A percentile compares a stretch with the other conserved stretches of the same genome.
These are phyloP conservation scores for Macrosiphum euphorbiae DNA, from an alignment of 2,888 invertebrate genomes.

Conservation along the genomic window DNA sequence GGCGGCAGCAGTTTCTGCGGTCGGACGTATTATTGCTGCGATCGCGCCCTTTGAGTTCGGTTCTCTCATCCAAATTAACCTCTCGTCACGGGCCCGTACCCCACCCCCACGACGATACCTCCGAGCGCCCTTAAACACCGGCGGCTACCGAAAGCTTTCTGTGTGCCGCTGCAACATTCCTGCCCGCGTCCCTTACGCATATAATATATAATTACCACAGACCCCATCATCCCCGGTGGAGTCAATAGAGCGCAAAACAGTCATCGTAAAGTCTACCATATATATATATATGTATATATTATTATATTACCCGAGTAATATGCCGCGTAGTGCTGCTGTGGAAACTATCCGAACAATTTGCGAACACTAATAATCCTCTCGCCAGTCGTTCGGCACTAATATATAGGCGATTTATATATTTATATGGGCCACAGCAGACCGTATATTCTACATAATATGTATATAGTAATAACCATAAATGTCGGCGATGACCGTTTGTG, in stretches of 20 bases:
- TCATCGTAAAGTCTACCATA: neutral
- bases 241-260: conserved; percentile 8
- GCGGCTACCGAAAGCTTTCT: conserved; percentile 28
- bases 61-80: conserved; percentile 53
- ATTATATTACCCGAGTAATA: neutral
- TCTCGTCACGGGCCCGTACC: neutral
- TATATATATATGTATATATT: conserved; percentile 6
- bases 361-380: neutral
- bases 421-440: neutral
- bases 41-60: conserved; percentile 55
- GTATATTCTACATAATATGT: neutral
- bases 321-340: neutral
- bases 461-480: neutral
- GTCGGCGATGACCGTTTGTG: neutral
- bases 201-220: conserved; percentile 4
- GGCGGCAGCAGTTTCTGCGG: conserved; percentile 29
- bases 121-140: neutral
- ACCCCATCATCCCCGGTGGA: neutral
- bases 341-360: conserved; percentile 45
- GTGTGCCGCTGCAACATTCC: neutral
- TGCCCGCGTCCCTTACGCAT: neutral
- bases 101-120: neutral
- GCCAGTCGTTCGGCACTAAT: neutral
- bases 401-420: conserved; percentile 1
- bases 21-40: conserved; percentile 56